Conservation (phyloP, 2,888 invertebrate species). For the Embidobia sp. region DNA sequence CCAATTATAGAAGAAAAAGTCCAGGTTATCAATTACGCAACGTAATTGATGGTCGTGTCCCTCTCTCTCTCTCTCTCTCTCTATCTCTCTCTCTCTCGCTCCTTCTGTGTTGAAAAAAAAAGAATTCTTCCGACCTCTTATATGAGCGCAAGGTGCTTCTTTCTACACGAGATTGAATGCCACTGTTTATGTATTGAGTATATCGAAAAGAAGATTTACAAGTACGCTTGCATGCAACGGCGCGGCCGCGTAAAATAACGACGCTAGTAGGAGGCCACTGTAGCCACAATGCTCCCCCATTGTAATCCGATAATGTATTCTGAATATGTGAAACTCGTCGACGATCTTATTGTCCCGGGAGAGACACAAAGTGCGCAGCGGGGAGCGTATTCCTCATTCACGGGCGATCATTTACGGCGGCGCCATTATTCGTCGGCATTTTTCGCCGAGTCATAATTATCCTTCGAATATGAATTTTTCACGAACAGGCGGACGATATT, state of each 20-base stretch:
- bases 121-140: constrained; percentile 12
- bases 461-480: constrained; percentile 31
- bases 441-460: constrained; percentile 40
- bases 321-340: constrained; percentile 75
- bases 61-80: too few relatives aligned
- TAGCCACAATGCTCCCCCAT: constrained; percentile 76
- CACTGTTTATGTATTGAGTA: constrained; percentile 40
- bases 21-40: too few relatives aligned
- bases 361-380: constrained; percentile 71
- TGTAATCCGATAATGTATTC: constrained; percentile 78
- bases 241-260: constrained; percentile 54
- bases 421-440: constrained; percentile 18
- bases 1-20: too few relatives aligned
- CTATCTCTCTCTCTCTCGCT: too few relatives aligned
- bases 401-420: constrained; percentile 27
- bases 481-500: constrained; percentile 7
- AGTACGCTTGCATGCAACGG: constrained; percentile 32
- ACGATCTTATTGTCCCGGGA: constrained; percentile 69
- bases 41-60: too few relatives aligned
- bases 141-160: constrained; percentile 19
- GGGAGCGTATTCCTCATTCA: constrained; percentile 61
- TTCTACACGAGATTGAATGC: constrained; percentile 34
- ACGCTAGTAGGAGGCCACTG: constrained; percentile 58
- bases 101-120: too few relatives aligned
- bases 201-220: constrained; percentile 54